A percentile compares a stretch with the other conserved stretches of the same genome.
Conservation (phyloP, 2,888 invertebrate species). For the Druceiella hillmani region DNA sequence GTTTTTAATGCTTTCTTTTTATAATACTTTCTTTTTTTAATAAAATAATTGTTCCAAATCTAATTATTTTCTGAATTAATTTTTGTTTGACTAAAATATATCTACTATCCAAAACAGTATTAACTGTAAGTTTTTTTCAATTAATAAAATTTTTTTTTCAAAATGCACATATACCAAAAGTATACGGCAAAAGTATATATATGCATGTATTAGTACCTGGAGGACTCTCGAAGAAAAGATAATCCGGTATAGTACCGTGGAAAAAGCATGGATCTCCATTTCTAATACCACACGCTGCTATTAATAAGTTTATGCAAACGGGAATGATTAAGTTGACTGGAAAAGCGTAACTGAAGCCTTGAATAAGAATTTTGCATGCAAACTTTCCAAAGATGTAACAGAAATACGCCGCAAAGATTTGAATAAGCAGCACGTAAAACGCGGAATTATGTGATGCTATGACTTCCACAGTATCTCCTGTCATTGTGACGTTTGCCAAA, state of each 20-base stretch:
- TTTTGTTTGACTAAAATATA: no score
- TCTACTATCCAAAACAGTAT: no score
- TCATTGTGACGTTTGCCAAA: slow-evolving; percentile 68
- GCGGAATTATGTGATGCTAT: slow-evolving; percentile 67
- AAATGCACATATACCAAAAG: no score
- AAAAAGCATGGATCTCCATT: slow-evolving; percentile 86
- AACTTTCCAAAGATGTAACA: slow-evolving; percentile 94
- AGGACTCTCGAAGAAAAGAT: slow-evolving; percentile 89
- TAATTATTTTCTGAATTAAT: no score
- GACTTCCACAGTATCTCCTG: slow-evolving; percentile 68
- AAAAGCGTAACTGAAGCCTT: slow-evolving; percentile 95
- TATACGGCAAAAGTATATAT: no score
- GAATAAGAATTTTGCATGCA: slow-evolving; percentile 94
- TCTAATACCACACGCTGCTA: slow-evolving; percentile 83
- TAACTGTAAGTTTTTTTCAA: no score
- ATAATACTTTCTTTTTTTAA: no score
- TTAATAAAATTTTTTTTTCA: no score
- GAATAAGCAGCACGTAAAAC: slow-evolving; percentile 71
- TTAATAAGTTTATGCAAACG: slow-evolving; percentile 78
- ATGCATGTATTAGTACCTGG: no score
- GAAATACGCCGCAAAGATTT: slow-evolving; percentile 77
- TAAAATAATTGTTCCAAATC: no score
- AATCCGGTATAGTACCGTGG: slow-evolving; percentile 78
- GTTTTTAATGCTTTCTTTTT: no score
- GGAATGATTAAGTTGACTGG: slow-evolving; percentile 93